Conservation (phyloP, 92 coral and sea anemone genomes). For the Galaxea fascicularis region DNA sequence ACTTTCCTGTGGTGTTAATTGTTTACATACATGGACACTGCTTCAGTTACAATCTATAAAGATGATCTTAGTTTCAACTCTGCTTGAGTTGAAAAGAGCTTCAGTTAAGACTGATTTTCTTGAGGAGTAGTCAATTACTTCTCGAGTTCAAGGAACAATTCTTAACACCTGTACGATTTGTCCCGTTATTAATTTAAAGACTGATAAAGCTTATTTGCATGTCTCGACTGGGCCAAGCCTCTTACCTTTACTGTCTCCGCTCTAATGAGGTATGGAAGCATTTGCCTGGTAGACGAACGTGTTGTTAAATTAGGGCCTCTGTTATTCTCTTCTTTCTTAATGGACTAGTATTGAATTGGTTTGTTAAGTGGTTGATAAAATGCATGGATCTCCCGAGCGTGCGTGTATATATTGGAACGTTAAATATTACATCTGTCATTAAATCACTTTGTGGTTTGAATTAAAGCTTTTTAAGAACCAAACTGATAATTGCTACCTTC, state of each 20-base stretch:
- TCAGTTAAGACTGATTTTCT: neutral
- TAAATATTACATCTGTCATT: constrained; percentile 40
- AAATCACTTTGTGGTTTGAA: constrained; percentile 13
- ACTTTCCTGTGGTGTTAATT: too few relatives aligned
- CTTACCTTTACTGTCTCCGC: constrained; percentile 3
- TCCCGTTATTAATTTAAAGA: too few relatives aligned
- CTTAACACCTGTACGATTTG: neutral
- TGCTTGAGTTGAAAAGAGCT: too few relatives aligned
- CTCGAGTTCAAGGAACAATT: neutral
- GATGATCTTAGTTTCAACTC: neutral
- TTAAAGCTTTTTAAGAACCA: neutral
- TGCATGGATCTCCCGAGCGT: neutral
- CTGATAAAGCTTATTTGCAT: neutral
- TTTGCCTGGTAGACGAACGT: neutral
- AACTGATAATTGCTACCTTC: neutral
- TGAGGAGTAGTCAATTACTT: neutral
- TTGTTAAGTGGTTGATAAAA: neutral
- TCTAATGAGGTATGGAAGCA: neutral
- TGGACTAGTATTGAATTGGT: neutral
- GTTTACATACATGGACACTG: too few relatives aligned
- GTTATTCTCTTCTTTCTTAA: neutral
- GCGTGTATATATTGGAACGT: constrained; percentile 25
- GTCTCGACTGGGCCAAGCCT: too few relatives aligned
- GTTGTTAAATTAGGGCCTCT: neutral
- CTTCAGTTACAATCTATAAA: too few relatives aligned